phyloP scores from a whole-genome alignment of 2,888 invertebrate species.

The Leptopilina drosophilae region DNA sequence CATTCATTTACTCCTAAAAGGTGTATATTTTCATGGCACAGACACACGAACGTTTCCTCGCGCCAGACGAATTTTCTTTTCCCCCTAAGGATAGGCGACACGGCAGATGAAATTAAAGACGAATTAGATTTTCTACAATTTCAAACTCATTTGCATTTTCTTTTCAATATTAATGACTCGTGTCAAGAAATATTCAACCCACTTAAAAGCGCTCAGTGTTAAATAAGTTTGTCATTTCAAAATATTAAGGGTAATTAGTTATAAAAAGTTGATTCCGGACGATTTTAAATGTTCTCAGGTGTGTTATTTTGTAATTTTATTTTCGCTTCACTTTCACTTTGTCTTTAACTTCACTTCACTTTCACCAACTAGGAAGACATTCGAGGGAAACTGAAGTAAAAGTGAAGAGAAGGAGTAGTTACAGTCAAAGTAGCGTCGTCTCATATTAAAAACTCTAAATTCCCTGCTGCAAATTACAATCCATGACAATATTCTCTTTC shows the following conservation, averaged over 20 bases:
- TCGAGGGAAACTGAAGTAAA: no score
- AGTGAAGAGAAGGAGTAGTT: no score
- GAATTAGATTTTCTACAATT: constrained; percentile 31
- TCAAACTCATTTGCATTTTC: constrained; percentile 26
- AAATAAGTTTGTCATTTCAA: neutral
- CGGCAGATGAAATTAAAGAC: constrained; percentile 13
- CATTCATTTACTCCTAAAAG: constrained; percentile 36
- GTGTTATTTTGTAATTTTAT: no score
- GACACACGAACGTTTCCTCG: constrained; percentile 4
- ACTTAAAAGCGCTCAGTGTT: neutral
- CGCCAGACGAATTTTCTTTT: constrained; percentile 32
- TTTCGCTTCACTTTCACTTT: no score
- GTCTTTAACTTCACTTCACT: no score
- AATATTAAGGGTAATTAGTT: neutral
- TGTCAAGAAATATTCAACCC: constrained; percentile 10
- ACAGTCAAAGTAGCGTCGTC: no score
- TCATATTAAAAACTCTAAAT: no score
- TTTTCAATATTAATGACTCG: constrained; percentile 8
- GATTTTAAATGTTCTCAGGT: no score
- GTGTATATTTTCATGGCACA: constrained; percentile 2
- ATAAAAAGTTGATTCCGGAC: neutral
- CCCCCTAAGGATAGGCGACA: neutral
- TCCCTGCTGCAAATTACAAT: no score
- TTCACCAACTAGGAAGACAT: no score
- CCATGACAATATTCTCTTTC: neutral